Evolutionary conservation across 2,113 vertebrate genomes (phyloP).

Genomic region (Opisthocomus hoazin): DNA sequence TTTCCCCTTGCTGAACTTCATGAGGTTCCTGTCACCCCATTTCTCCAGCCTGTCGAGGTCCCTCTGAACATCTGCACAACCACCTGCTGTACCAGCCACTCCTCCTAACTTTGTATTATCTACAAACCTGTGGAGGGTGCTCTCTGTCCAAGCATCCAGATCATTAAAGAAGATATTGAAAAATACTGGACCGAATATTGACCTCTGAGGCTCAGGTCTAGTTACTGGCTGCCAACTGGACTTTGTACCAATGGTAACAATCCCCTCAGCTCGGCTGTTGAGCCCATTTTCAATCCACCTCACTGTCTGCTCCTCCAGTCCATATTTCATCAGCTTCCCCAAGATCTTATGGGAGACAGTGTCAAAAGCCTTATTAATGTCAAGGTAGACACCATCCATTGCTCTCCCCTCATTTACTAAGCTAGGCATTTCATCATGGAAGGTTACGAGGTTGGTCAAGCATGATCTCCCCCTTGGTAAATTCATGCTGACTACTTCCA

Average conservation of each 20-base stretch:
- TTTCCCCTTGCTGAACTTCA: background rate
- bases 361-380: background rate
- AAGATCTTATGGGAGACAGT: background rate
- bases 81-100: background rate
- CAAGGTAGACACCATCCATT: background rate
- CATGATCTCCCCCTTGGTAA: background rate
- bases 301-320: background rate
- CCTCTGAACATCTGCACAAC: background rate
- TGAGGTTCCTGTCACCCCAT: no score
- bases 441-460: background rate
- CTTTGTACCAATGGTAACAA: background rate
- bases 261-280: background rate
- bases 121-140: background rate
- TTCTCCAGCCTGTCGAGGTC: background rate
- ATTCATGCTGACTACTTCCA: background rate
- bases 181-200: background rate
- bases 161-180: background rate
- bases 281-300: background rate
- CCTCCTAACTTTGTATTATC: background rate
- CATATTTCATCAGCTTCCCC: background rate
- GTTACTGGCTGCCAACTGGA: background rate
- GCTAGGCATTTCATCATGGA: background rate
- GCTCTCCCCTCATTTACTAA: background rate
- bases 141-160: background rate
- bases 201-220: background rate